phyloP scores from a whole-genome alignment of 2,797 vertebrate species.

The Eidolon dupreanum region DNA sequence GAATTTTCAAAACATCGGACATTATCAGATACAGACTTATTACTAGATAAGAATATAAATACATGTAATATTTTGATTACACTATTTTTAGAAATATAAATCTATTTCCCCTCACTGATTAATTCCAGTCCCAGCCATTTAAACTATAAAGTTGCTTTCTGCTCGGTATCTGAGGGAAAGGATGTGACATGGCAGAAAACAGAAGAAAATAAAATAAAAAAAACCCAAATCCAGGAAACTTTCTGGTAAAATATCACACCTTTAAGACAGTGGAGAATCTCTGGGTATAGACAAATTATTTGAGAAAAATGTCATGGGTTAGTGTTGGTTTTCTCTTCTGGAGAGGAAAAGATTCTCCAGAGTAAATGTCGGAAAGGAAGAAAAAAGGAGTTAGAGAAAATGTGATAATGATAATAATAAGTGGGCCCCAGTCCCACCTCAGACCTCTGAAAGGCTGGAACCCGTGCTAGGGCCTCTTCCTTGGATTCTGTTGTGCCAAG shows the following conservation, averaged over 20 bases:
- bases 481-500: neutral
- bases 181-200: neutral
- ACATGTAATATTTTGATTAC: slow-evolving; percentile 3
- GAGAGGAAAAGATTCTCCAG: neutral
- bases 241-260: neutral
- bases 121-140: neutral
- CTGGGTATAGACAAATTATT: neutral
- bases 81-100: slow-evolving; percentile 22
- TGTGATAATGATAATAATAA: neutral
- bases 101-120: neutral
- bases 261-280: neutral
- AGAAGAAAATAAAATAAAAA: neutral
- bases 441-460: neutral
- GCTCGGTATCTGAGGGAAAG: neutral
- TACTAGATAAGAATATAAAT: slow-evolving; percentile 28
- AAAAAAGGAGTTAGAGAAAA: neutral
- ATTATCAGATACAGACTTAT: slow-evolving; percentile 7
- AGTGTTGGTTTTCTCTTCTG: neutral
- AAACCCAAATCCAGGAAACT: neutral
- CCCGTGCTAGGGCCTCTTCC: neutral
- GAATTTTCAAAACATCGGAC: slow-evolving; percentile 8
- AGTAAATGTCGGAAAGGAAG: neutral
- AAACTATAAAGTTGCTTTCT: neutral
- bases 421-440: neutral
- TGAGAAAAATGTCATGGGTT: neutral